Evolutionary conservation across 2,888 invertebrate genomes (phyloP), one percentile per base, ranked within the genome.

Genomic region (Oegoconia quadripuncta): DNA sequence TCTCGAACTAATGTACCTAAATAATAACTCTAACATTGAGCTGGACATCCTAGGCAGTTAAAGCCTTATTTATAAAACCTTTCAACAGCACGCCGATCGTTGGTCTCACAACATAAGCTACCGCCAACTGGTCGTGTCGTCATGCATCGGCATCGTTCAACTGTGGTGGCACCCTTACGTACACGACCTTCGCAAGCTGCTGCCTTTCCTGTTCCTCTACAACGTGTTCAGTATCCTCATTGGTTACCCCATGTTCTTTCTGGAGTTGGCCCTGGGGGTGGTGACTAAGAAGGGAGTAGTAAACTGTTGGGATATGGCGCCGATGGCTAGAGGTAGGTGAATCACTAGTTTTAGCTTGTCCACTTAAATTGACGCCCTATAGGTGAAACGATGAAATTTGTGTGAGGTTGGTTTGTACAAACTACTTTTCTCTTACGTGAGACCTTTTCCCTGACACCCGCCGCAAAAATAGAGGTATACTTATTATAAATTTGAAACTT

Each of bases 61-160:
- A 3, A n/a, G 2, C 5, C 15, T 28, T 16, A 8, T 14, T 42
- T 39, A 28, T 1, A 4, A 20, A 6, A 20, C 6, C n/a, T 16
- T 6, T 9, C 25, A 15, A 25, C 58, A 86, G 86, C 42, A 70
- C 1, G 41, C 58, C 42, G 86, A 86, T 48, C 56, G 86, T 43
- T 87, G 86, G 86, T 76, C 77, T 2, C 74, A 84, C 62, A 82
- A 81, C 52, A 86, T 87, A 44, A 74, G 55, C 25, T 87, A 87
- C 52, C 74, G 79, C 0, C 83, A 86, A 29, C 64, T 87, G 0
- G 76, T 87, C 0, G 46, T 76, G 3, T 82, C 86, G 0, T 76
- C 83, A 0, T 80, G 83, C 49, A 62, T 84, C 37, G 76, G 87
- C 5, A 71, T 84, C 8, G 52, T 74, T 12, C 87, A 87, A 50